Evolutionary conservation across 2,888 invertebrate genomes (phyloP), one percentile per base, ranked within the genome.

Genomic region (Lypha dubia): DNA sequence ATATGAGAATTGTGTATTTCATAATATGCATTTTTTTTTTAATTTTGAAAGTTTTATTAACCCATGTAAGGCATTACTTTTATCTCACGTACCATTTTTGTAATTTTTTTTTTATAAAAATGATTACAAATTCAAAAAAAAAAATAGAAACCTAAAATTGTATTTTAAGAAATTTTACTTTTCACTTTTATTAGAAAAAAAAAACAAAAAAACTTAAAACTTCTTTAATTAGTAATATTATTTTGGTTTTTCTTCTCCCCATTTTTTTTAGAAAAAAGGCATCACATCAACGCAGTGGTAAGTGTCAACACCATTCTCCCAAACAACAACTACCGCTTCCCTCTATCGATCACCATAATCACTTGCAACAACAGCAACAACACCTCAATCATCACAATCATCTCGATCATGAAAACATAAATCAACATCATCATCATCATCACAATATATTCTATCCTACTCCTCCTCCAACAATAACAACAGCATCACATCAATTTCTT

Each of bases 231-330:
- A 3, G 22, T 49, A 15, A 11, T 20, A 49, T 20, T 1, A 6
- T 65, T 46, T 17, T 49, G n/a, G n/a, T 38, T 49, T 75, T 65
- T 20, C 74, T 46, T 56, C 41, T 62, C 17, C 71, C 17, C 32
- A n/a, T n/a, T n/a, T n/a, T 51, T 87, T 88, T 11, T 87, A 90
- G 92, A 89, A 92, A 92, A 89, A 92, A 92, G 88, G 89, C 92
- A 80, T 89, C 92, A 75, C 91, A 92, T 87, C 91, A 92, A 88
- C 90, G 92, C 85, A 92, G 92, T 88, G 92, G 92, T 92, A 89
- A 92, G 92, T 91, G 89, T 88, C 87, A 87, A 68, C 87, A 83
- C 79, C 85, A 86, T 83, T 83, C 86, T 76, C 75, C 86, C 79
- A 88, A 88, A 88, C 87, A 88, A 83, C 88, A 87, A 84, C 88